Conservation (phyloP, 2,113 vertebrate species). For the Aythya baeri region DNA sequence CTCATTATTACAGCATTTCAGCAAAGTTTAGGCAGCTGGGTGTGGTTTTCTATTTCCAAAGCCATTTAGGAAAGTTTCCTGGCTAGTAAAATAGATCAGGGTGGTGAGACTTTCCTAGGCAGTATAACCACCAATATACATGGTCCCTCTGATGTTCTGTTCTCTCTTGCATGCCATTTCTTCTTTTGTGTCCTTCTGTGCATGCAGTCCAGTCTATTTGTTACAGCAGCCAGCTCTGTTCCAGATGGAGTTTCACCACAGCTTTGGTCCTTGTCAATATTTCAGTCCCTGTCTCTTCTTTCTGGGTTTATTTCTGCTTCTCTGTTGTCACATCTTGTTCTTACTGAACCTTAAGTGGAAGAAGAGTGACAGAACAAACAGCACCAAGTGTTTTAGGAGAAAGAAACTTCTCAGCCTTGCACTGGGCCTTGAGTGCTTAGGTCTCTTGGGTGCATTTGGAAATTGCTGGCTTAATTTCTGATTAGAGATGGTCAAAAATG, state of each 20-base stretch:
- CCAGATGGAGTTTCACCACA: not conserved
- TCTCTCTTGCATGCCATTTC: not conserved
- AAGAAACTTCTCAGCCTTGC: not conserved
- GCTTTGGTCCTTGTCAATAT: not conserved
- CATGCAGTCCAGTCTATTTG: not conserved
- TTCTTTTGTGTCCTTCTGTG: not conserved
- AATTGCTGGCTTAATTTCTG: not conserved
- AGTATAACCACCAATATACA: not conserved
- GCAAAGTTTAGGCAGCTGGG: not conserved
- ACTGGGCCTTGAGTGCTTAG: not conserved
- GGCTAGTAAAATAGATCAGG: not conserved
- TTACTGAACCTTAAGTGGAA: not conserved
- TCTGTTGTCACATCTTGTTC: not conserved
- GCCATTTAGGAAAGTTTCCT: not conserved
- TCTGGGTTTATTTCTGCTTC: not conserved
- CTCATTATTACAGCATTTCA: not conserved
- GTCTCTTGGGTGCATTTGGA: not conserved
- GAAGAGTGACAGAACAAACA: not conserved
- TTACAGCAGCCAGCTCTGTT: not conserved
- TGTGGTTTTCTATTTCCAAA: not conserved
- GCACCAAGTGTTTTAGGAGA: not conserved
- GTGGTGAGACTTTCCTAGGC: not conserved
- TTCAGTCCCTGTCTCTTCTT: not conserved
- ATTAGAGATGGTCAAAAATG: not conserved
- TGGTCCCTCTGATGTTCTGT: rapidly evolving